Base-by-base conservation (phyloP, 1,140 invertebrate species). In the Phocides pigmalion region DNA sequence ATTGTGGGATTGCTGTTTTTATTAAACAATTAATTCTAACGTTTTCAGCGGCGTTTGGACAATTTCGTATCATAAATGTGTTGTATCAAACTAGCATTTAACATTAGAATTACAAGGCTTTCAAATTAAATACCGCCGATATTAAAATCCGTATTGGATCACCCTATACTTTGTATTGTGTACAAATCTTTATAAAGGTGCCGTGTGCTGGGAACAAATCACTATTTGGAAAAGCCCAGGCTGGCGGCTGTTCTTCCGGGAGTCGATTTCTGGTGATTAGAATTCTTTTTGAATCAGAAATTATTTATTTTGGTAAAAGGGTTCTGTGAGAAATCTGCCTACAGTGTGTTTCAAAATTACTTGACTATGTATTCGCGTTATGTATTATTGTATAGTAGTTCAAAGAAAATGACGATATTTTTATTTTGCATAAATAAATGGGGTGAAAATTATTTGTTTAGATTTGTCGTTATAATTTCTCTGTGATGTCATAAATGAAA, bases 231-330 rank as follows among this genome's bases (percentile, higher is more conserved):
- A 50, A 50, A 50, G 22, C 47, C 25, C 22, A 50, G 15, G 47
- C 47, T 50, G 47, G 25, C 47, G 47, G 25, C 47, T 25, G 25
- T 14, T 35, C n/a, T 50, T 35, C 25, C 47, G 25, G 25, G 47
- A 50, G 47, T 50, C 47, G 47, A 50, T 50, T 35, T 50, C 47
- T 50, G 15, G 47, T 50, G 47, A 50, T 50, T 50, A 50, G 47
- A 50, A 50, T 50, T 50, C 47, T 50, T 50, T 50, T 35, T 50
- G 47, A 50, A 49, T 49, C 46, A 49, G 46, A 49, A 50, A 50
- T 50, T 50, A 50, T 50, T 50, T 50, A 50, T 50, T 50, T 50
- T 50, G 47, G 47, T 50, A 50, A 50, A 50, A 50, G 25, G 25
- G 28, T 32, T 50, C 25, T 35, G 9, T 32, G 17, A 32, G 25